Conservation (phyloP, 2,888 invertebrate genomes). For the Sminthurides aquaticus region DNA sequence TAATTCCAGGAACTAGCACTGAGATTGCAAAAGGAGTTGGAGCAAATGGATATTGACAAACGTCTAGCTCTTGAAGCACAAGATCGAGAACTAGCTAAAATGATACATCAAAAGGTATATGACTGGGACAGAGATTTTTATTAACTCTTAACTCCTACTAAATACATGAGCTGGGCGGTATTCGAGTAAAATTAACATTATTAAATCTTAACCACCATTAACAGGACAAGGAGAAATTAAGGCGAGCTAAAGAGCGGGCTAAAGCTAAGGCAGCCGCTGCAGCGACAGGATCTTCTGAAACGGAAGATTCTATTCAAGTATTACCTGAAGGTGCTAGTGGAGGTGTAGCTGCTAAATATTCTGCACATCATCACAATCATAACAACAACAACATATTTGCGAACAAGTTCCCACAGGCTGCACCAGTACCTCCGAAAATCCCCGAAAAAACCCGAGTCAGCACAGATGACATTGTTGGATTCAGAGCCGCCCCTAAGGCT, state of each 20-base stretch:
- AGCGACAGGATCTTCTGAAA: constrained; percentile 37
- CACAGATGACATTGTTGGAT: constrained; percentile 32
- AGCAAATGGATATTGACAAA: constrained; percentile 56
- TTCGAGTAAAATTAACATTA: neutral
- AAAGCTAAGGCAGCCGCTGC: constrained; percentile 53
- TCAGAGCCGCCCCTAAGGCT: constrained; percentile 38
- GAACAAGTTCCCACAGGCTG: neutral
- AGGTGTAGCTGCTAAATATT: neutral
- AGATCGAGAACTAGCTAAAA: constrained; percentile 67
- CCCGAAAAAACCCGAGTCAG: constrained; percentile 26
- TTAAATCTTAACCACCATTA: neutral
- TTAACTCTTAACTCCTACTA: neutral
- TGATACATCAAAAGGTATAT: constrained; percentile 59
- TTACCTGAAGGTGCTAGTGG: neutral
- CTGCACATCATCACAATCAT: neutral
- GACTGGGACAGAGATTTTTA: neutral
- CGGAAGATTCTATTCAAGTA: neutral
- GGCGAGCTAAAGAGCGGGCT: constrained; percentile 63
- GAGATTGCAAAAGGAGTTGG: constrained; percentile 62
- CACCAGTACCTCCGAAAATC: constrained; percentile 24
- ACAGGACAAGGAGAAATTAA: constrained; percentile 62
- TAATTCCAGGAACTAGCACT: constrained; percentile 60
- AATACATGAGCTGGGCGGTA: neutral
- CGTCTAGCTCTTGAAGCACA: constrained; percentile 69
- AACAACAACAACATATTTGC: neutral